Conservation (phyloP, 1,140 invertebrate species). For the Drosophila arizonae region DNA sequence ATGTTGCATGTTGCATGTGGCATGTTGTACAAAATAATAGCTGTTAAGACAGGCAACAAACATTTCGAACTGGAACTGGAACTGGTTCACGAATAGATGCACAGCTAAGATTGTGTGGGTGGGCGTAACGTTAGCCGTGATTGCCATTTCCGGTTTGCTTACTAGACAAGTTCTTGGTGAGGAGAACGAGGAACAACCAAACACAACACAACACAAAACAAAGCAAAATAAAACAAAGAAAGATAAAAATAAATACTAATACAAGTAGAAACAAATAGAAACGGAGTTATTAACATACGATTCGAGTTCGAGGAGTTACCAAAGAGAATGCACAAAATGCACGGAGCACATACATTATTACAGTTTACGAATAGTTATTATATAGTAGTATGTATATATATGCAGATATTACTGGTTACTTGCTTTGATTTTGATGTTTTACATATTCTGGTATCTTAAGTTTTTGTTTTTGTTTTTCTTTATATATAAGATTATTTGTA, state of each 20-base stretch:
- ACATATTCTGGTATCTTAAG: slow-evolving; percentile 30
- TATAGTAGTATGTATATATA: slow-evolving; percentile 12
- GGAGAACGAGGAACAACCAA: not conserved
- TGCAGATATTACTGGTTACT: slow-evolving; percentile 58
- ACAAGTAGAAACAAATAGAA: no score
- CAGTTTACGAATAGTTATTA: slow-evolving; percentile 16
- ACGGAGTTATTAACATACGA: slow-evolving; percentile 15
- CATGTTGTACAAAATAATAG: slow-evolving; percentile 59
- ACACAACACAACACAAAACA: slow-evolving; percentile 6
- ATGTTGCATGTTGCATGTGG: slow-evolving; percentile 47
- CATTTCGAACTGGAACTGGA: slow-evolving; percentile 39
- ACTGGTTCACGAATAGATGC: not conserved
- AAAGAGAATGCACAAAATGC: slow-evolving; percentile 65
- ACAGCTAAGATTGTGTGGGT: not conserved
- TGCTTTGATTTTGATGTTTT: slow-evolving; percentile 71
- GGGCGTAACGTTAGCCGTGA: slow-evolving; percentile 11
- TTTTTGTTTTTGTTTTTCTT: slow-evolving; percentile 1
- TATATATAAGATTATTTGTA: not conserved
- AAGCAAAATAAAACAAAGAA: slow-evolving; percentile 18
- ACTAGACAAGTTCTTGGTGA: slow-evolving; percentile 27
- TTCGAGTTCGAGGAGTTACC: slow-evolving; percentile 26
- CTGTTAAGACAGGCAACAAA: slow-evolving; percentile 53
- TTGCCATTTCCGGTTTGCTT: slow-evolving; percentile 34
- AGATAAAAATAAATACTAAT: slow-evolving; percentile 1
- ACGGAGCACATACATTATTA: slow-evolving; percentile 41